phyloP scores from a whole-genome alignment of 2,113 vertebrate species.

The Chionomys nivalis region DNA sequence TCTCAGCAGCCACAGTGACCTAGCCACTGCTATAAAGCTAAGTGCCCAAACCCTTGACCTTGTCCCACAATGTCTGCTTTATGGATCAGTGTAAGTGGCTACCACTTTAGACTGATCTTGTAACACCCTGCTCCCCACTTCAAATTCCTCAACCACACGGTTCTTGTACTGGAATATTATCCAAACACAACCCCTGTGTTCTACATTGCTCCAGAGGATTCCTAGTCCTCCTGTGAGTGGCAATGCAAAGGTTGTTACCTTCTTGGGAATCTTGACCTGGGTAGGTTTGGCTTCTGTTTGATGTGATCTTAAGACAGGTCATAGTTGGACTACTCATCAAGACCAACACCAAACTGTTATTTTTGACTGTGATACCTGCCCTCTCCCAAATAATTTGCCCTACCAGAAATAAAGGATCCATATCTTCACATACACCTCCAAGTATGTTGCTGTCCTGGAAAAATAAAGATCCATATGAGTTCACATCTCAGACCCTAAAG shows the following conservation, averaged over 20 bases:
- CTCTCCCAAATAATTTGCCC: not conserved
- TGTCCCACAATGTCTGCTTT: not conserved
- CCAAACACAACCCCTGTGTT: not conserved
- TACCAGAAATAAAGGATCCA: not conserved
- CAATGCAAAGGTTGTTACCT: not conserved
- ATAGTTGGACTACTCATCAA: not conserved
- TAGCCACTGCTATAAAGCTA: not conserved
- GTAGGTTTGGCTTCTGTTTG: not conserved
- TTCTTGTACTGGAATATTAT: not conserved
- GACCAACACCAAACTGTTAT: not conserved
- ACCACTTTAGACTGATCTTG: not conserved
- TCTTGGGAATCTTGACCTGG: not conserved
- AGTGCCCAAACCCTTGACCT: not conserved
- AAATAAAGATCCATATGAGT: too few relatives aligned
- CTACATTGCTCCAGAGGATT: not conserved
- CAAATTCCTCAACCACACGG: not conserved
- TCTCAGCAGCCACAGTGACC: not conserved
- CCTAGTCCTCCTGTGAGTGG: not conserved
- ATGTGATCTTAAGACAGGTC: not conserved
- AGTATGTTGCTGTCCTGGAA: not conserved
- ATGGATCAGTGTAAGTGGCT: not conserved
- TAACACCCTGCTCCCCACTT: too few relatives aligned
- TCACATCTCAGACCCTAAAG: not conserved
- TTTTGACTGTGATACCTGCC: too few relatives aligned
- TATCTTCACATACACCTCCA: not conserved